Evolutionary conservation across 64 coral and sea anemone genomes (phyloP), one percentile per base, ranked within the genome.

Genomic region (Platygyra sinensis): DNA sequence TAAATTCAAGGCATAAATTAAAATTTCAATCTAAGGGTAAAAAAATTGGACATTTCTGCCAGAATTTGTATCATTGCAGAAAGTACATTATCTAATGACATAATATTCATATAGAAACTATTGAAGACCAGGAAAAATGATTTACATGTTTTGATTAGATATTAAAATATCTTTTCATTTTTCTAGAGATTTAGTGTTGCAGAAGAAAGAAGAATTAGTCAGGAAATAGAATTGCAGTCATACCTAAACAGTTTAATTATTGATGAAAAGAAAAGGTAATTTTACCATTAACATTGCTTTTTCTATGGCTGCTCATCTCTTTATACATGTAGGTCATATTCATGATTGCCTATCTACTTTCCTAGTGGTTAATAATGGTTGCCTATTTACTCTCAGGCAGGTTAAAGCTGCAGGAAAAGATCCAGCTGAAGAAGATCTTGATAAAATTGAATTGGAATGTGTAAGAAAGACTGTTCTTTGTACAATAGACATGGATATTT

Each of bases 181-280:
- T 42, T 71, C 8, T 55, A 99, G 97, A 91, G 94, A 57, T 99
- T 99, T 94, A 81, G 60, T 62, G 75, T 89, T 79, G 88, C 83
- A 28, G 97, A 99, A 90, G 97, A 93, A 72, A 99, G 85, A 59
- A 88, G 94, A 91, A 99, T 99, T 85, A 65, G 72, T 18, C 91
- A 99, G 79, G 97, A 99, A 91, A 91, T 96, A 90, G 97, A 99
- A 67, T 84, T 99, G 51, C 97, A 99, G 76, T 94, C 82, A 38
- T 96, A 92, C 73, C 62, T 99, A 24, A 99, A 87, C n/a, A 96
- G 86, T 22, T 77, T 99, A 25, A 79, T 99, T 30, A 85, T 78
- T 86, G 97, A 96, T 39, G 97, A 99, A 60, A 93, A 72, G 78
- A 92, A 93, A 73, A 99, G 97, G 97, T 96, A 77, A 86, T 15